A percentile compares a stretch with the other conserved stretches of the same genome.
Evolutionary conservation across 1,140 invertebrate genomes (phyloP).

Genomic region (Apolygus lucorum): DNA sequence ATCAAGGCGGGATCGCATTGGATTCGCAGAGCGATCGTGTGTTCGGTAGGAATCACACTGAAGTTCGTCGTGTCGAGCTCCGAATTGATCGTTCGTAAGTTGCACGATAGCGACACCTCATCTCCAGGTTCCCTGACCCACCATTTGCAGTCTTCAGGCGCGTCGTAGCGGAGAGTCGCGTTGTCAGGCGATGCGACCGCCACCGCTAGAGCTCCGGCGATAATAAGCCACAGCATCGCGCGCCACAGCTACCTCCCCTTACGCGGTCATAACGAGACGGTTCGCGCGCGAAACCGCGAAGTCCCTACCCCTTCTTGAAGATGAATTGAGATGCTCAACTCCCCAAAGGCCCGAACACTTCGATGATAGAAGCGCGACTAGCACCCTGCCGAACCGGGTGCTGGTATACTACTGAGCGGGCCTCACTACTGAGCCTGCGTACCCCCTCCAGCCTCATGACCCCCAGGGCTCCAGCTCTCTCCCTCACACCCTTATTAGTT

Average conservation of each 20-base stretch:
- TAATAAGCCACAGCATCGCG: not conserved
- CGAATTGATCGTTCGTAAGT: slow-evolving; percentile 67
- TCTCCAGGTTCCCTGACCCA: slow-evolving; percentile 43
- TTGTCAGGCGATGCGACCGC: not conserved
- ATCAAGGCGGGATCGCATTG: slow-evolving; percentile 66
- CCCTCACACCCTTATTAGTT: slow-evolving; percentile 2
- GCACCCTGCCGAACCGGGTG: not conserved
- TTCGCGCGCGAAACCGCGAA: not conserved
- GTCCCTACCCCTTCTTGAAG: not conserved
- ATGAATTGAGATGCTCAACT: not conserved
- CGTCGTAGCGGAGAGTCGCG: slow-evolving; percentile 52
- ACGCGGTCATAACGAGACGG: too few species aligned
- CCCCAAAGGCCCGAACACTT: not conserved
- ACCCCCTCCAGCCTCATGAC: not conserved
- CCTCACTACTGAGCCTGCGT: slow-evolving; percentile 23
- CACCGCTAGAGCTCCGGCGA: not conserved
- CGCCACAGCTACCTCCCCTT: too few species aligned
- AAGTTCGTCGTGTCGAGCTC: slow-evolving; percentile 80
- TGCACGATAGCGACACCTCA: slow-evolving; percentile 68
- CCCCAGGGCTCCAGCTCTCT: not conserved
- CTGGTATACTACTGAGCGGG: slow-evolving; percentile 1
- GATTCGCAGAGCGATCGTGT: slow-evolving; percentile 68
- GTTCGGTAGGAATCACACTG: slow-evolving; percentile 72
- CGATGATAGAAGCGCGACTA: not conserved
- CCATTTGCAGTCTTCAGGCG: slow-evolving; percentile 74